phyloP scores from a whole-genome alignment of 23 tunicate genomes.

The Ciona savignyi region DNA sequence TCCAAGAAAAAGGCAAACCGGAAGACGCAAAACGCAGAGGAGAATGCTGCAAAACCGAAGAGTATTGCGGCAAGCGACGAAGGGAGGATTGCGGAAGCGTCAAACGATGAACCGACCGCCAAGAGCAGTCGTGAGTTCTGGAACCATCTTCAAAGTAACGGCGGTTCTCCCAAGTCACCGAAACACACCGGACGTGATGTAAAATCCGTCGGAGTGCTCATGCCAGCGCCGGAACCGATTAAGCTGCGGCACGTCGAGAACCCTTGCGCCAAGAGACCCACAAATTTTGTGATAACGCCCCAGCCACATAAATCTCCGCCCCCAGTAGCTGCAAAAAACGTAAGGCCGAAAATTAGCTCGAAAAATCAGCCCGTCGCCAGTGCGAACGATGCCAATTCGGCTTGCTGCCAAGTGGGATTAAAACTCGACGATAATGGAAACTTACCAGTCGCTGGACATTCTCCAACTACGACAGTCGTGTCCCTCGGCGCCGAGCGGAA shows the following conservation, averaged over 20 bases:
- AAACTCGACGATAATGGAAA: not conserved
- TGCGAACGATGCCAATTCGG: not conserved
- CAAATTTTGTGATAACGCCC: not conserved
- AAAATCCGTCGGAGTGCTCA: not conserved
- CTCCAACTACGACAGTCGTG: not conserved
- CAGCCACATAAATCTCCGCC: not conserved
- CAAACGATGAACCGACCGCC: constrained; percentile 15
- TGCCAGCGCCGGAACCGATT: not conserved
- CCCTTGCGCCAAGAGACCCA: not conserved
- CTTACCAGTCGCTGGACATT: not conserved
- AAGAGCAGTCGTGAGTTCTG: constrained; percentile 17
- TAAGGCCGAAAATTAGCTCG: not conserved
- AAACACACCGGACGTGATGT: not conserved
- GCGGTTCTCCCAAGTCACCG: not conserved
- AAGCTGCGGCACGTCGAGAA: not conserved
- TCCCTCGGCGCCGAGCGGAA: not conserved
- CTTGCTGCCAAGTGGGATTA: not conserved
- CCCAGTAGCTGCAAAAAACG: not conserved
- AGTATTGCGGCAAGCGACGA: not conserved
- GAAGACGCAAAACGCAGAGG: not conserved
- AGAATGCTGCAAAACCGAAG: not conserved
- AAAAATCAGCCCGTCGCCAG: not conserved
- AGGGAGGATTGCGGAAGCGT: too few relatives aligned
- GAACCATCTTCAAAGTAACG: constrained; percentile 5
- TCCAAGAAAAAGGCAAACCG: constrained; percentile 3